These are phyloP conservation scores for Euplagia quadripunctaria DNA, from an alignment of 2,888 invertebrate species.

Conservation along the genomic window DNA sequence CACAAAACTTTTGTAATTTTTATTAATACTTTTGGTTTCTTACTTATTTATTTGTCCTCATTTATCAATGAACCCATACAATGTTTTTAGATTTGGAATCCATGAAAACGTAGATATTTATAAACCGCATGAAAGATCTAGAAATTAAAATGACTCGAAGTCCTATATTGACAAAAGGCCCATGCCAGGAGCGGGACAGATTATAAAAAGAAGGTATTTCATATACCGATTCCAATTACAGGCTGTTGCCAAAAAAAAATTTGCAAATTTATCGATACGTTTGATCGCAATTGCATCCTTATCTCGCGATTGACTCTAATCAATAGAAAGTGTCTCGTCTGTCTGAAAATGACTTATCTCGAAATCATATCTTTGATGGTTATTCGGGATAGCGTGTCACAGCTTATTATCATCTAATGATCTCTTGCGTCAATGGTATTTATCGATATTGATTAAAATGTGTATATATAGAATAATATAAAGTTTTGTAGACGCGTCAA, in stretches of 20 bases:
- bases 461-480: background rate
- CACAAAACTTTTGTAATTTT: background rate
- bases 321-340: slow-evolving; percentile 41
- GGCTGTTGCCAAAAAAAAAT: too few species aligned
- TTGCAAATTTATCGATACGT: too few species aligned
- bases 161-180: too few species aligned
- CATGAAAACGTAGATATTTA: too few species aligned
- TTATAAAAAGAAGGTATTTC: background rate
- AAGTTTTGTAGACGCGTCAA: background rate
- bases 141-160: background rate
- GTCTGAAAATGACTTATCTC: slow-evolving; percentile 44
- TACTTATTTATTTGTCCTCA: too few species aligned
- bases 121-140: too few species aligned
- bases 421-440: background rate
- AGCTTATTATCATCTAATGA: background rate
- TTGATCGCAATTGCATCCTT: too few species aligned
- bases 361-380: slow-evolving; percentile 28
- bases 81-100: too few species aligned
- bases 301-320: too few species aligned
- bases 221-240: too few species aligned
- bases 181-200: background rate
- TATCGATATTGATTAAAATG: slow-evolving; percentile 3
- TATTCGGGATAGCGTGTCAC: slow-evolving; percentile 28
- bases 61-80: too few species aligned
- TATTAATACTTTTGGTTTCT: too few species aligned